Base-by-base conservation (phyloP, 2,797 vertebrate species). In the Mormyrops attenuatus region DNA sequence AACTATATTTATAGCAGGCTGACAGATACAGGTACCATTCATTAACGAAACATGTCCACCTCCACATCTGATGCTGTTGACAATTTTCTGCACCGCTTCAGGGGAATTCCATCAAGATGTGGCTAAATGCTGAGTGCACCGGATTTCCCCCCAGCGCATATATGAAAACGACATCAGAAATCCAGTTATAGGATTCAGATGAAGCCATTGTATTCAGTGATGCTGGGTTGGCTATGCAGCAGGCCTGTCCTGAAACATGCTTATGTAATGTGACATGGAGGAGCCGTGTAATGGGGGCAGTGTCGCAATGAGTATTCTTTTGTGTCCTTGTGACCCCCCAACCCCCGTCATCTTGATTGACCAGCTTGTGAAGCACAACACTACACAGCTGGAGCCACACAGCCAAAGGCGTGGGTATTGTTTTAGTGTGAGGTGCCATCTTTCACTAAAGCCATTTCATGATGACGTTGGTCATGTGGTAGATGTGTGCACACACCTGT, bases 1-100 rank as follows among this genome's bases (percentile, higher is more conserved):
- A 63, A 38, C 17, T 20, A 41, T 87, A 87, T 87, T 53, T 38
- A 87, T 87, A 87, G 86, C 34, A 41, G 86, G 53, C 53, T 53
- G 53, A 13, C 84, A 57, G 86, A 87, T 60, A 41, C 26, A 41
- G 30, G 86, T 41, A 57, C 26, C 22, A 57, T 38, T 87, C 30
- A 60, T 41, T 87, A 85, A 85, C 22, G 2, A 26, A 52, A 53
- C 44, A 53, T 85, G 84, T 85, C 84, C 84, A 53, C 47, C 84
- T 26, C 84, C 49, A 47, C 84, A 85, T n/a, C 47, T 26, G 44
- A 85, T 50, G 44, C 44, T 52, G 11, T 13, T 85, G 49, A 49
- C 49, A 52, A 26, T 85, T 53, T 26, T 50, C 49, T 52, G 26
- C 11, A 0, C 22, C 0, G 73, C 41, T 44, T 44, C 73, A 2